Base-by-base conservation (phyloP, 2,113 vertebrate genomes). In the Aleadryas rufinucha region DNA sequence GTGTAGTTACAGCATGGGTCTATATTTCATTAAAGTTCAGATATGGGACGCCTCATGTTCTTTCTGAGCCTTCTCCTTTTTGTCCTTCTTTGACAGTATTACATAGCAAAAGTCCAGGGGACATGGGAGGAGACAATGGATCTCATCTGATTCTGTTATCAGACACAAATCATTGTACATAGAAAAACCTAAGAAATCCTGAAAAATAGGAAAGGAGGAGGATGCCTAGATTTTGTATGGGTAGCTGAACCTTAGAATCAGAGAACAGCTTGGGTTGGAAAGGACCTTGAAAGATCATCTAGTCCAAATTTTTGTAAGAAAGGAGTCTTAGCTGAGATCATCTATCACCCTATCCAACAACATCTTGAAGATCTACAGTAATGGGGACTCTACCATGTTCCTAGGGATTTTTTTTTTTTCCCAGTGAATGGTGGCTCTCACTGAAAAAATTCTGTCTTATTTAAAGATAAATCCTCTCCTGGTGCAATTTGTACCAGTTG, bases 341-440 rank as follows among this genome's bases (percentile, higher is more conserved):
- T 52, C 42, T 33, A n/a, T 23, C 15, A 50, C 2, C 1, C 11
- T 75, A 20, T n/a, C 16, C 44, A 80, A 44, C 23, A 4, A 28
- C 4, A 68, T 37, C 22, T 42, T 68, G 26, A 77, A 89, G 89
- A 50, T 21, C 4, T 56, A 22, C 24, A 69, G 33, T 28, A 30
- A 20, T 13, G 13, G 8, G 14, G 1, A 39, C 7, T 47, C 22
- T 28, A 41, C 13, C 0, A 5, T 0, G 0, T 71, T 26, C 21
- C 33, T 66, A 23, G 1, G 9, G 17, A 71, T 22, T 1, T 17
- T 31, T 37, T 44, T 16, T 79, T 44, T 15, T 83, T n/a, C n/a
- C 21, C 28, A 37, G 11, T 44, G 45, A 47, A 47, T 30, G 3
- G 5, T 33, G 60, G 2, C 26, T 79, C 15, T 35, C 30, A 64